Evolutionary conservation across 2,888 invertebrate species (phyloP), one percentile per base, ranked within the genome.

Genomic region (Drosophila diplacantha): DNA sequence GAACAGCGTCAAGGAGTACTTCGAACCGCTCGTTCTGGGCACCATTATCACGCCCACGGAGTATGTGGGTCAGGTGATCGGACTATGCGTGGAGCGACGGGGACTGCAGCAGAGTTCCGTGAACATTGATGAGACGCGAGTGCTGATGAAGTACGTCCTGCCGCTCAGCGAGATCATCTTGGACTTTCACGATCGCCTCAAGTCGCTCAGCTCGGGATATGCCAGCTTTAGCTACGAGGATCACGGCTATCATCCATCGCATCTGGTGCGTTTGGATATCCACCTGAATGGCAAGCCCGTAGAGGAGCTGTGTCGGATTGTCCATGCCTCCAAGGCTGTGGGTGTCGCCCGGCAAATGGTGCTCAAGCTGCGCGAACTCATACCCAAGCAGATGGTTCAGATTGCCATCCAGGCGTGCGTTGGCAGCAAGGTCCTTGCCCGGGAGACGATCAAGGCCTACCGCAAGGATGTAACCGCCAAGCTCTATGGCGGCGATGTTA

Each of bases 221-320:
- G 99, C 97, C 2, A 96, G 96, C 86, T 97, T 97, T 85, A 96
- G 96, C 88, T 97, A 97, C 85, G 96, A 97, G 87, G 94, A 96
- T 85, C 88, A 92, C 81, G 98, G 96, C 2, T 99, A 94, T 87
- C 92, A 94, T 84, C 85, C 86, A 68, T 93, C 97, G 66, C 90
- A 93, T 62, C 90, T 99, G 78, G 93, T 94, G 0, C 95, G 95
- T 88, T 93, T 96, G 87, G 89, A 90, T 35, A 86, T 88, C 24
- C 84, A 93, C 51, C 88, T 99, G 29, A 99, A 99, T 88, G 94
- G 95, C 0, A 89, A 90, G 3, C 80, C 90, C 37, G 93, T 97
- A 0, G 96, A 97, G 56, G 98, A 98, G 88, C 88, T 98, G 54
- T 93, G 94, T 37, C 92, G 91, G 14, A 93, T 98, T 71, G 93